phyloP scores from a whole-genome alignment of 2,113 vertebrate genomes.

The Bothrops jararaca region DNA sequence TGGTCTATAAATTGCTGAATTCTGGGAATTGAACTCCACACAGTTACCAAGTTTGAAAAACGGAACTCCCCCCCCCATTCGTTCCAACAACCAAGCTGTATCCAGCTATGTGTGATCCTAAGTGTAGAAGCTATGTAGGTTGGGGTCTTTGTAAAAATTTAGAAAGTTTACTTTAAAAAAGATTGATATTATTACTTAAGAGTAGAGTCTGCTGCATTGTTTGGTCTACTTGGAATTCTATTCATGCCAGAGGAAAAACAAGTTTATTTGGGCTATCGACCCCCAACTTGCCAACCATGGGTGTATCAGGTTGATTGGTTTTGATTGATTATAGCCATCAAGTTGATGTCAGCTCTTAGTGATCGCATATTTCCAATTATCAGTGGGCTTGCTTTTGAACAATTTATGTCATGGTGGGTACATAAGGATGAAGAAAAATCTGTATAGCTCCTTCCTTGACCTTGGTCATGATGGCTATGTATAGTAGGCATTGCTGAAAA shows the following conservation, averaged over 20 bases:
- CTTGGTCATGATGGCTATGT: neutral
- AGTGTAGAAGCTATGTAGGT: neutral
- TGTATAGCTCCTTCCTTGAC: neutral
- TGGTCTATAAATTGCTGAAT: neutral
- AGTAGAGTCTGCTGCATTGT: neutral
- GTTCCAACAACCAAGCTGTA: neutral
- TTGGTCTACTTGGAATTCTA: neutral
- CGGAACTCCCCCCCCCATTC: fast-evolving
- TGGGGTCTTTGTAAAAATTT: neutral
- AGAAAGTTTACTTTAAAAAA: neutral
- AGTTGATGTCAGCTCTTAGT: neutral
- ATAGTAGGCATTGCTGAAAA: neutral
- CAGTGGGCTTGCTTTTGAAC: neutral
- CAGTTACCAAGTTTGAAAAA: neutral
- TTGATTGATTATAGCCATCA: neutral
- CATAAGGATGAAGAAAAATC: neutral
- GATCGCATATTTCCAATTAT: neutral
- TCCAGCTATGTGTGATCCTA: neutral
- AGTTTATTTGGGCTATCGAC: neutral
- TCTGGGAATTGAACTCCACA: neutral
- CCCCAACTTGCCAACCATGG: neutral
- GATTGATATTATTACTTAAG: neutral
- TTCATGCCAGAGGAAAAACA: neutral
- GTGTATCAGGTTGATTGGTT: neutral
- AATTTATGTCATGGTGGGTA: neutral